phyloP scores from a whole-genome alignment of 1,140 invertebrate genomes.

The Cepaea nemoralis region DNA sequence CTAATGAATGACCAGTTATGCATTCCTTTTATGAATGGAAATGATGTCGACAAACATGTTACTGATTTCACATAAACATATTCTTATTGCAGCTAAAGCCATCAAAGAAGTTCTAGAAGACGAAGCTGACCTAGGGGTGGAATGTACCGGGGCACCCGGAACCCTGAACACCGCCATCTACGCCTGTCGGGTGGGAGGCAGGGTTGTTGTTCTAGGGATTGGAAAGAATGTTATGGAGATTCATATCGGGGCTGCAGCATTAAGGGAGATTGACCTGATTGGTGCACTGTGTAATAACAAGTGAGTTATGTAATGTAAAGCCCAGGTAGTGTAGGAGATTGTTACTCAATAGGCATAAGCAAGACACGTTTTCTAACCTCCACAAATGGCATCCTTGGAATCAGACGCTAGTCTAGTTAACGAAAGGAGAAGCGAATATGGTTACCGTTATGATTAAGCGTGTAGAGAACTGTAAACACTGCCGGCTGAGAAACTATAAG shows the following conservation, averaged over 20 bases:
- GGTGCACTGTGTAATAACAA: background rate
- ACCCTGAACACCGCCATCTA: background rate
- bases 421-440: no score
- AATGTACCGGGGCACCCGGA: conserved; percentile 2
- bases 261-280: conserved; percentile 1
- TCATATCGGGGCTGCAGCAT: background rate
- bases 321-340: no score
- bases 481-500: no score
- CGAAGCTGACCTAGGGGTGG: background rate
- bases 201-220: background rate
- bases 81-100: conserved; percentile 7
- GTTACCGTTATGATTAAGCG: no score
- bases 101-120: background rate
- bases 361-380: no score
- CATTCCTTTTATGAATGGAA: no score
- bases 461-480: no score
- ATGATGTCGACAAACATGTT: no score
- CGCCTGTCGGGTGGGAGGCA: background rate
- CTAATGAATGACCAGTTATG: no score
- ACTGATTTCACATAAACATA: background rate
- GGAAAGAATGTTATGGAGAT: background rate
- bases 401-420: no score
- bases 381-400: no score
- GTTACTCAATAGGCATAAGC: no score
- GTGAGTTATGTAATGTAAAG: background rate